Evolutionary conservation across 2,797 vertebrate species (phyloP), one percentile per base, ranked within the genome.

Genomic region (Microctenopoma steveboyesi): DNA sequence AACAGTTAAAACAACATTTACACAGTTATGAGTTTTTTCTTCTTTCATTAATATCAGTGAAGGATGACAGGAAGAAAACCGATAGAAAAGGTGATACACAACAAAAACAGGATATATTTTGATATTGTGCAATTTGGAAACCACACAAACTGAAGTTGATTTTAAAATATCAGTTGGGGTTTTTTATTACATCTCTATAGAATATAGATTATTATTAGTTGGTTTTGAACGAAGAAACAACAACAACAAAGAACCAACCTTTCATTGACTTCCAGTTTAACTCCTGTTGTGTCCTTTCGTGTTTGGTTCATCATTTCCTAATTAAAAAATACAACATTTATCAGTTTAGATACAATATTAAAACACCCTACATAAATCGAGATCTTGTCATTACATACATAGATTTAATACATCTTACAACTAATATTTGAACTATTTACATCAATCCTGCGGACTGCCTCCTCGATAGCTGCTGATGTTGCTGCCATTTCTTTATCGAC

Each of bases 291-390:
- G 86, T 96, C 94, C 0, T 90, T 95, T 64, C 98, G 94, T 65
- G 97, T 96, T 84, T 97, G 95, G 89, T 94, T 96, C 97, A 99
- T 98, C 97, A 99, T 96, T 91, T 98, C 97, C 98, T 99, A 78
- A 63, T 85, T 0, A 61, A 3, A 77, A 85, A 43, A 59, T 4
- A 84, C 35, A 54, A 65, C 0, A 65, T 42, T 48, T 16, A 47
- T 70, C 40, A 78, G 33, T 42, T 61, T 33, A 3, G 13, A 28
- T 28, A 6, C 9, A 37, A 39, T 30, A 1, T 22, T 22, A 22
- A 22, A 22, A 22, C 22, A 22, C 22, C 22, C 22, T 6, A 7
- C 9, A 43, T 42, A 28, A 52, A 0, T 0, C 1, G 1, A 47
- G 7, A 2, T 45, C 4, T 12, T 27, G 47, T 52, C 3, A 59